These are phyloP conservation scores for Polyommatus icarus DNA, from an alignment of 2,888 invertebrate genomes.

Conservation along the genomic window DNA sequence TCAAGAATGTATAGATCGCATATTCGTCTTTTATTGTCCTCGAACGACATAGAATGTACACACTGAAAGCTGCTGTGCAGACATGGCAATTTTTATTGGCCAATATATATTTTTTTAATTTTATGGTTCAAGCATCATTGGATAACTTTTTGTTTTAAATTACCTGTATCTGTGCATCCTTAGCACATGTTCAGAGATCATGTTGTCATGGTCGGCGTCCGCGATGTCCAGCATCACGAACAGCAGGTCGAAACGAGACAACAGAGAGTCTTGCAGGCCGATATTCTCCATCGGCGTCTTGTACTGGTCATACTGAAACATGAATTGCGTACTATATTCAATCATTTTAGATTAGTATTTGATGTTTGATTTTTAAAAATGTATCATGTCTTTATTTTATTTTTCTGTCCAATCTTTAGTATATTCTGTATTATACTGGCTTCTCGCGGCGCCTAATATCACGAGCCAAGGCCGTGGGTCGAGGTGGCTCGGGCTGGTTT, in stretches of 20 bases:
- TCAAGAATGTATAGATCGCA: too few relatives aligned
- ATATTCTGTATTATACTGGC: too few relatives aligned
- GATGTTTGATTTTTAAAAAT: too few relatives aligned
- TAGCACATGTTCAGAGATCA: constrained; percentile 98
- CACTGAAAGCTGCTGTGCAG: background rate
- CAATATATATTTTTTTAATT: too few relatives aligned
- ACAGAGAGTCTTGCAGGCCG: constrained; percentile 96
- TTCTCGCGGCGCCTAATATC: too few relatives aligned
- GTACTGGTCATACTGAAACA: constrained; percentile 94
- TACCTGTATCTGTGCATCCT: constrained; percentile 97
- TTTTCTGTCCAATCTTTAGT: too few relatives aligned
- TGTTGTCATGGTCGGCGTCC: constrained; percentile 93
- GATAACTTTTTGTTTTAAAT: background rate
- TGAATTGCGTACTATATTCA: background rate
- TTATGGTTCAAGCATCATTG: background rate
- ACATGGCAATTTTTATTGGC: background rate
- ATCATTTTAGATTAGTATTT: too few relatives aligned
- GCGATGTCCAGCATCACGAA: constrained; percentile 98
- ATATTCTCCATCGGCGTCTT: constrained; percentile 99
- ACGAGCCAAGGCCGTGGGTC: too few relatives aligned
- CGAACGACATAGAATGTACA: background rate
- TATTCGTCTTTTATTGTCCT: background rate
- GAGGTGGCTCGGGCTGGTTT: too few relatives aligned
- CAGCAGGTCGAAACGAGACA: constrained; percentile 98
- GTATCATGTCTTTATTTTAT: too few relatives aligned